These are phyloP conservation scores for Apocrypta bakeri DNA, from an alignment of 1,140 invertebrate genomes.

Conservation along the genomic window DNA sequence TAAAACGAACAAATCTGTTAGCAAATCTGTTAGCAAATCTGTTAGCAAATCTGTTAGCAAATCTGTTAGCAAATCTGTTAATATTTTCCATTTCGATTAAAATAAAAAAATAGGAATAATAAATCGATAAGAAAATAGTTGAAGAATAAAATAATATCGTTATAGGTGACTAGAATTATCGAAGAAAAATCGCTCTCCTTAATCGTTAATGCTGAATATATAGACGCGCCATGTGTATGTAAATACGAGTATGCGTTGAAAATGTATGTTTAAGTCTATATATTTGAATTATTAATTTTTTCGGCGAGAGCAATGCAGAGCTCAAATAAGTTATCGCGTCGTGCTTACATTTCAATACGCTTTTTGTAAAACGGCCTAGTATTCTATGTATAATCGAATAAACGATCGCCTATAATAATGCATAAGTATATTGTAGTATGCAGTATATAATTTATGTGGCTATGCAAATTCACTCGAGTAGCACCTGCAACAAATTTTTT, in stretches of 20 bases:
- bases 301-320: neutral
- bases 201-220: slow-evolving; percentile 9
- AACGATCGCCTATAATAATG: neutral
- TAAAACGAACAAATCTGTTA: neutral
- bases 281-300: neutral
- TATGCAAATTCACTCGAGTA: neutral
- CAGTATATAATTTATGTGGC: neutral
- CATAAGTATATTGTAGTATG: neutral
- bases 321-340: neutral
- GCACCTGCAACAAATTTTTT: neutral
- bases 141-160: neutral
- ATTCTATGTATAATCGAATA: neutral
- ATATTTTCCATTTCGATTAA: no score
- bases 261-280: no score
- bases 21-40: no score
- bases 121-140: neutral
- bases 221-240: slow-evolving; percentile 15
- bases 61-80: no score
- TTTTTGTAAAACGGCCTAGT: neutral
- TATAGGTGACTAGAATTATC: no score
- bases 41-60: no score
- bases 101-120: no score
- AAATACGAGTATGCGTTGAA: no score
- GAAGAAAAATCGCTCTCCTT: slow-evolving; percentile 35
- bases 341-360: neutral